Conservation (phyloP, 2,113 vertebrate species). For the Nanorana parkeri region DNA sequence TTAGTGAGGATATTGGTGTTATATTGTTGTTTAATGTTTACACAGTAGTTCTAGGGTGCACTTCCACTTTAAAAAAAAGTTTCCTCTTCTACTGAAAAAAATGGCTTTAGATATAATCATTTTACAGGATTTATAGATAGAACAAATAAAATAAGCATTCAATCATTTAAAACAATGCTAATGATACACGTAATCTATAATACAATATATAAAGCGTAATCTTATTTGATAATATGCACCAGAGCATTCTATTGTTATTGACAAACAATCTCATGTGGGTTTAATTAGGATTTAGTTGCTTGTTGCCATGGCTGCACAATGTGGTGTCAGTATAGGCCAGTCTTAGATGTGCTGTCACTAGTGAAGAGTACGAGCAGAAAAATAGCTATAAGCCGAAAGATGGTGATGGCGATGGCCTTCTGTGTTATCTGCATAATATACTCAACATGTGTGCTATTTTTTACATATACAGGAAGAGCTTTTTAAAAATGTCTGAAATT, state of each 20-base stretch:
- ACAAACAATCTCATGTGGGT: conserved; percentile 3
- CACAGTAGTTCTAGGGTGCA: no score
- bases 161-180: background rate
- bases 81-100: background rate
- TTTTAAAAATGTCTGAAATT: no score
- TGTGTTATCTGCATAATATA: background rate
- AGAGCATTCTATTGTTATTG: conserved; percentile 6
- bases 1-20: no score
- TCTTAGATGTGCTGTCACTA: background rate
- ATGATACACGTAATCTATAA: background rate
- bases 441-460: no score
- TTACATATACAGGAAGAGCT: no score
- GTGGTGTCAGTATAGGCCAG: background rate
- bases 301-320: background rate
- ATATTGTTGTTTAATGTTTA: no score
- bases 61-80: no score
- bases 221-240: background rate
- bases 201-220: background rate
- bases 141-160: background rate
- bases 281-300: background rate
- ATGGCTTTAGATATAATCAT: no score
- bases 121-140: background rate
- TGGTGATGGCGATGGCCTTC: background rate
- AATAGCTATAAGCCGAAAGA: background rate
- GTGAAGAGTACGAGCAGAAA: background rate